These are phyloP conservation scores for Oryzias sinensis DNA, from an alignment of 2,797 vertebrate species.

Conservation along the genomic window DNA sequence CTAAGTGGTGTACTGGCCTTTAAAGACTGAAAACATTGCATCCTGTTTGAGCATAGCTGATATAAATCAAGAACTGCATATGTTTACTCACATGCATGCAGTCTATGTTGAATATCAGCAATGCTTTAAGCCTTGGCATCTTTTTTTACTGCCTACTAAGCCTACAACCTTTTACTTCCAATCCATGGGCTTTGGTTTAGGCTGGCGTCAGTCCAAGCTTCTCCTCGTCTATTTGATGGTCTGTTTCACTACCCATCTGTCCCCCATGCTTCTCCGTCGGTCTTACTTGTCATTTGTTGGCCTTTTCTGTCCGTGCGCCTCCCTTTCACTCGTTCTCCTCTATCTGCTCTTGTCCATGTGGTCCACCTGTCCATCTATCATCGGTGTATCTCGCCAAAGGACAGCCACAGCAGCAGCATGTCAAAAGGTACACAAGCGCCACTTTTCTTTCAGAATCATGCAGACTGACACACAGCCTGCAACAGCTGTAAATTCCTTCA, in stretches of 20 bases:
- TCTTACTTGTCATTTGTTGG: constrained; percentile 31
- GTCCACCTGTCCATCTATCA: constrained; percentile 44
- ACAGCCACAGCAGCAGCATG: constrained; percentile 13
- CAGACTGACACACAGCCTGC: neutral
- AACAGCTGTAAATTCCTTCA: constrained; percentile 34
- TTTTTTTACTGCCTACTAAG: constrained; percentile 71
- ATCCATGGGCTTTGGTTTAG: constrained; percentile 58
- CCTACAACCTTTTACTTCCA: constrained; percentile 65
- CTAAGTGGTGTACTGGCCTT: constrained; percentile 43
- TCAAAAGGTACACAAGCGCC: constrained; percentile 2
- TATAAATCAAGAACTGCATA: constrained; percentile 7
- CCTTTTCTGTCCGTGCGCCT: constrained; percentile 18
- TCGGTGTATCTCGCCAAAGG: constrained; percentile 9
- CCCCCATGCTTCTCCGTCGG: constrained; percentile 16
- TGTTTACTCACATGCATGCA: constrained; percentile 11
- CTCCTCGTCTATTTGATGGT: constrained; percentile 29
- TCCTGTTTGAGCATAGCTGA: constrained; percentile 13
- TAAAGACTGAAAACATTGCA: constrained; percentile 20
- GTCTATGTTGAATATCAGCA: constrained; percentile 40
- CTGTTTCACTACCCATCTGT: constrained; percentile 53
- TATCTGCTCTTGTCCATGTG: constrained; percentile 29
- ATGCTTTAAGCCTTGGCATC: constrained; percentile 61
- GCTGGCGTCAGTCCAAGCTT: constrained; percentile 46
- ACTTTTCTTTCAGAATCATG: constrained; percentile 19
- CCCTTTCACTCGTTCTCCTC: constrained; percentile 24